Conservation (phyloP, 2,888 invertebrate genomes). For the Troides aeacus region DNA sequence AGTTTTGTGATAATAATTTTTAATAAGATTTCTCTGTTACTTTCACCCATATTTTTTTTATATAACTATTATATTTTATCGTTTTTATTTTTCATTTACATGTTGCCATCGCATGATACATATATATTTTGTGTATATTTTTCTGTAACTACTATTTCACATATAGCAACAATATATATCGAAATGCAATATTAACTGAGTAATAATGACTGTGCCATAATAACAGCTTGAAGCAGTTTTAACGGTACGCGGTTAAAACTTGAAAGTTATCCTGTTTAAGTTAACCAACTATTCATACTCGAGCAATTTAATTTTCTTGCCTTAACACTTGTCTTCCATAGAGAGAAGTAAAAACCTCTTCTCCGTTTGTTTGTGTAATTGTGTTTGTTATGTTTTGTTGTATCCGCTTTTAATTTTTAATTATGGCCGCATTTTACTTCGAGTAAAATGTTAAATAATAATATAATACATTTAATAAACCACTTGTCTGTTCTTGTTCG, state of each 20-base stretch:
- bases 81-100: not conserved
- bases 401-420: not conserved
- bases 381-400: too few species aligned
- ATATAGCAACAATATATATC: not conserved
- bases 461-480: conserved; percentile 28
- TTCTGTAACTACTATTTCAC: too few species aligned
- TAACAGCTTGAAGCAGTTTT: not conserved
- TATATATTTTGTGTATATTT: not conserved
- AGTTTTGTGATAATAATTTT: conserved; percentile 29
- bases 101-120: not conserved
- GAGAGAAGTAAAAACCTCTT: not conserved
- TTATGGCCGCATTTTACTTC: conserved; percentile 30
- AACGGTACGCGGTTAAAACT: not conserved
- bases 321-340: not conserved
- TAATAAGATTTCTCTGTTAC: conserved; percentile 9
- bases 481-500: conserved; percentile 49
- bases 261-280: not conserved
- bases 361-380: not conserved
- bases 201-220: conserved; percentile 27
- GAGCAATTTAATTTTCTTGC: not conserved
- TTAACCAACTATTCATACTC: not conserved
- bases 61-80: not conserved
- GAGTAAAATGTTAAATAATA: conserved; percentile 23
- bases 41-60: not conserved
- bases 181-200: not conserved